Evolutionary conservation across 1,140 invertebrate species (phyloP).

Genomic region (Neotoxoptera formosana): DNA sequence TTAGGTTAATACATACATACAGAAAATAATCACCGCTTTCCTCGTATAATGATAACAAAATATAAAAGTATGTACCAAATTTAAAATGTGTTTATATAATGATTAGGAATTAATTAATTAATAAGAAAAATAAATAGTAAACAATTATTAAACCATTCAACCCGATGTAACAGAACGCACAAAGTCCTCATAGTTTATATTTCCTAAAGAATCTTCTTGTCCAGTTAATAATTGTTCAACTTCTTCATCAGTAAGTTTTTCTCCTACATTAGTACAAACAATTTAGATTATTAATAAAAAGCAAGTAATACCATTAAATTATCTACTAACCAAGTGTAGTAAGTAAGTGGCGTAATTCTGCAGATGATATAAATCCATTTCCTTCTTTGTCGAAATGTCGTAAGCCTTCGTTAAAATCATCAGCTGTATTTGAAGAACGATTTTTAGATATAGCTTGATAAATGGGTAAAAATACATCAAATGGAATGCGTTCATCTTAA

Average conservation of each 20-base stretch:
- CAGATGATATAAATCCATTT: conserved; percentile 96
- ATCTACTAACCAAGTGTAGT: conserved; percentile 82
- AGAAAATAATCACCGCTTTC: not conserved
- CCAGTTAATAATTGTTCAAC: conserved; percentile 94
- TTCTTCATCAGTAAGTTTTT: conserved; percentile 78
- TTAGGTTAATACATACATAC: not conserved
- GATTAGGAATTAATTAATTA: not conserved
- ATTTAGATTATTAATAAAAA: not conserved
- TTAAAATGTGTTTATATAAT: not conserved
- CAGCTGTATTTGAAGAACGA: conserved; percentile 88
- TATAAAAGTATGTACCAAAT: not conserved
- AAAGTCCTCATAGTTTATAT: conserved; percentile 99
- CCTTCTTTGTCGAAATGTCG: conserved; percentile 99
- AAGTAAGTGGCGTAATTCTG: conserved; percentile 95
- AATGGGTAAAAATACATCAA: conserved; percentile 98
- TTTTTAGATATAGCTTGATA: conserved; percentile 94
- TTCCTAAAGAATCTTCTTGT: conserved; percentile 98
- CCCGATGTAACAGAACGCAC: conserved; percentile 95
- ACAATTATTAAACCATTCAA: conserved; percentile 64
- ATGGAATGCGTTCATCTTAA: conserved; percentile 96
- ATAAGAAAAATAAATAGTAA: not conserved
- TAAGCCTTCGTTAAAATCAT: conserved; percentile 96
- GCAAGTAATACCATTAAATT: not conserved
- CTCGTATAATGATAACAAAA: not conserved
- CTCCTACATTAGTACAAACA: conserved; percentile 66